Conservation (phyloP, 1,140 invertebrate species). For the Linepithema humile region DNA sequence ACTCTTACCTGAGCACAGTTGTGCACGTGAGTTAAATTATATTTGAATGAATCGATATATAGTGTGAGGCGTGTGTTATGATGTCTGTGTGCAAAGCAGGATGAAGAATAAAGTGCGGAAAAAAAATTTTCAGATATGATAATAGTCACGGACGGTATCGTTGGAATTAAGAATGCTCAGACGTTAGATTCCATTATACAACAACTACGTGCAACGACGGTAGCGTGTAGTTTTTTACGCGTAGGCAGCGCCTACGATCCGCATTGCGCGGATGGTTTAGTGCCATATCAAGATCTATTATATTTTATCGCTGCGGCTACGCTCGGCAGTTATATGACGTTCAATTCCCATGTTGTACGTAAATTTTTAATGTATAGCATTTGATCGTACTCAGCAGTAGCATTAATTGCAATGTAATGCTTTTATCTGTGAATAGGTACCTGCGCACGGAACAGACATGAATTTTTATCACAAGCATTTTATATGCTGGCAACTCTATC, state of each 20-base stretch:
- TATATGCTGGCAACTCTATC: conserved; percentile 91
- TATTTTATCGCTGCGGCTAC: conserved; percentile 92
- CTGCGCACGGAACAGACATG: conserved; percentile 83
- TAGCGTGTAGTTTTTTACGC: conserved; percentile 92
- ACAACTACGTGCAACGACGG: conserved; percentile 90
- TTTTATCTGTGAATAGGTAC: conserved; percentile 75
- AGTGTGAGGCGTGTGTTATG: neutral
- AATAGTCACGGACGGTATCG: conserved; percentile 92
- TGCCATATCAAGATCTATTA: conserved; percentile 91
- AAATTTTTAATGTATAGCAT: conserved; percentile 13
- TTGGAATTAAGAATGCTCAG: conserved; percentile 90
- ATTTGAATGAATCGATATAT: neutral
- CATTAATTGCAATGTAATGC: conserved; percentile 4
- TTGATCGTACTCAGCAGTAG: neutral
- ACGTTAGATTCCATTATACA: conserved; percentile 90
- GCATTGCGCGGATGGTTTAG: conserved; percentile 88
- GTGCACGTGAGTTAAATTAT: conserved; percentile 87
- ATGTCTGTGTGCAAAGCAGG: neutral
- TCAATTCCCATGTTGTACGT: conserved; percentile 83
- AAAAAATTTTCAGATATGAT: conserved; percentile 88
- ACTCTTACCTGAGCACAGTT: conserved; percentile 91
- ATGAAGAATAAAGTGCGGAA: neutral
- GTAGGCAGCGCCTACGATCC: conserved; percentile 89
- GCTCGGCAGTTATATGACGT: conserved; percentile 89
- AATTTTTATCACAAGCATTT: conserved; percentile 91